phyloP scores from a whole-genome alignment of 2,888 invertebrate species.

The Lapara coniferarum region DNA sequence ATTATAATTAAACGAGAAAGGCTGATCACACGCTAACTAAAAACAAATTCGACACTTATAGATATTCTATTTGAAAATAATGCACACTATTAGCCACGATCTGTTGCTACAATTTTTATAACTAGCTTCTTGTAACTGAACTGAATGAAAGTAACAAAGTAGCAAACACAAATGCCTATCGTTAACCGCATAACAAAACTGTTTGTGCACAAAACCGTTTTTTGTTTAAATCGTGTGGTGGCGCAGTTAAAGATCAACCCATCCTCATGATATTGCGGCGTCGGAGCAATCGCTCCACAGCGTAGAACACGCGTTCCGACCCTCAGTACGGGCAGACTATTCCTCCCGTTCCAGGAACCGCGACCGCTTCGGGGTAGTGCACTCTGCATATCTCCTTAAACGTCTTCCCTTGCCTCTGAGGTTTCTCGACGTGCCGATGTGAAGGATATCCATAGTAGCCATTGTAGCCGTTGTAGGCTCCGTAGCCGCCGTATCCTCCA shows the following conservation, averaged over 20 bases:
- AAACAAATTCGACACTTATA: constrained; percentile 22
- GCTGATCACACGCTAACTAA: constrained; percentile 13
- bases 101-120: neutral
- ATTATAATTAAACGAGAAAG: constrained; percentile 23
- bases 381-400: constrained; percentile 89
- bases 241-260: constrained; percentile 61
- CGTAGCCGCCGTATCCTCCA: constrained; percentile 53
- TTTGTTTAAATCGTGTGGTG: neutral
- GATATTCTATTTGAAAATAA: constrained; percentile 17
- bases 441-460: constrained; percentile 43
- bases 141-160: neutral
- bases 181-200: neutral
- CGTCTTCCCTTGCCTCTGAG: constrained; percentile 75
- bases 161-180: neutral
- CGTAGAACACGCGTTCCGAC: constrained; percentile 83
- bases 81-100: neutral
- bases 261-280: constrained; percentile 81
- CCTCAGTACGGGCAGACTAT: constrained; percentile 86
- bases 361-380: constrained; percentile 83
- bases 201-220: neutral
- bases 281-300: constrained; percentile 77
- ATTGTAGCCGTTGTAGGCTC: constrained; percentile 52
- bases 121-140: neutral
- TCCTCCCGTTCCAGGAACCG: constrained; percentile 80
- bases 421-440: constrained; percentile 48